These are phyloP conservation scores for Colletes latitarsis DNA, from an alignment of 1,140 invertebrate species.

Conservation along the genomic window DNA sequence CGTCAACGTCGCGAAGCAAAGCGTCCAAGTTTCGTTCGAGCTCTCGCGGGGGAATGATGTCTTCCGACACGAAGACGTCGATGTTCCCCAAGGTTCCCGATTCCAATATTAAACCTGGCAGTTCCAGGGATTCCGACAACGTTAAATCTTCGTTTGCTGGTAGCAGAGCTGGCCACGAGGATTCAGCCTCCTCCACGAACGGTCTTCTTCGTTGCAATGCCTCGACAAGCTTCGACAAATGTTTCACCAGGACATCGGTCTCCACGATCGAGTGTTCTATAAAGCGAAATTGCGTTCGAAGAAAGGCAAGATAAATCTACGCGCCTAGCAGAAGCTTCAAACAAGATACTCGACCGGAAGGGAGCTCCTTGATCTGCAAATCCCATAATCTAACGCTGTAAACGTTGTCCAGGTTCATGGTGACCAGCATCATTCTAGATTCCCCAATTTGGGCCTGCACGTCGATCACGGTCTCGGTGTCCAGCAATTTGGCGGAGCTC, in stretches of 20 bases:
- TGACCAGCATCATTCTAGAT: slow-evolving; percentile 46
- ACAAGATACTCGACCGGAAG: slow-evolving; percentile 25
- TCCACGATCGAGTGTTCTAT: slow-evolving; percentile 22
- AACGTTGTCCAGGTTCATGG: neutral
- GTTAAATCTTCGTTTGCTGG: slow-evolving; percentile 33
- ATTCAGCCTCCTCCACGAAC: slow-evolving; percentile 26
- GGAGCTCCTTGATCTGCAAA: slow-evolving; percentile 46
- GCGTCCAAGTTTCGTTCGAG: slow-evolving; percentile 15
- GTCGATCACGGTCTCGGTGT: slow-evolving; percentile 48
- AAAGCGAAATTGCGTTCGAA: slow-evolving; percentile 24
- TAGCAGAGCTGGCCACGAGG: slow-evolving; percentile 37
- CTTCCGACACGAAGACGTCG: slow-evolving; percentile 6
- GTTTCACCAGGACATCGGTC: slow-evolving; percentile 15
- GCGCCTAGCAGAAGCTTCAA: neutral
- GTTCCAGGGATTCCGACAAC: slow-evolving; percentile 11
- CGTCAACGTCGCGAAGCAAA: slow-evolving; percentile 6
- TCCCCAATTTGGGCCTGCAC: slow-evolving; percentile 30
- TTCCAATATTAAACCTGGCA: slow-evolving; percentile 30
- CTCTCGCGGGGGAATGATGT: slow-evolving; percentile 32
- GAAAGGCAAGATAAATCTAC: neutral
- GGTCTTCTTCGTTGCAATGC: slow-evolving; percentile 37
- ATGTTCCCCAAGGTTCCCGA: slow-evolving; percentile 37
- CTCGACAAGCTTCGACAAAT: slow-evolving; percentile 40
- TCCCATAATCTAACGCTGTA: slow-evolving; percentile 57
- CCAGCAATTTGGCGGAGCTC: slow-evolving; percentile 6